phyloP scores from a whole-genome alignment of 1,140 invertebrate genomes.

The Drosophila gunungcola region DNA sequence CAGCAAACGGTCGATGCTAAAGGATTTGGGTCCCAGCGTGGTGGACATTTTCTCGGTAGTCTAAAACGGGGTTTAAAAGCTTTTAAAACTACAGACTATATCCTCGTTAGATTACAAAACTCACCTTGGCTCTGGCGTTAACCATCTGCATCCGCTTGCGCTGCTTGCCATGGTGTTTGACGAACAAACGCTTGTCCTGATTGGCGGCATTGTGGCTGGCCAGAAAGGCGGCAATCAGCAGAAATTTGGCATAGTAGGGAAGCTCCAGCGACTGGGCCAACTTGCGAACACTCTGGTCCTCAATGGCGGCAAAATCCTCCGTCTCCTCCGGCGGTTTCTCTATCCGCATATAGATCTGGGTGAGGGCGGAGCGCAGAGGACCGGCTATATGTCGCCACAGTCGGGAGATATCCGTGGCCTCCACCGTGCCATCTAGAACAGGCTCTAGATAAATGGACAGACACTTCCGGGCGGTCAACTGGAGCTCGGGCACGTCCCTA shows the following conservation, averaged over 20 bases:
- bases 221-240: constrained; percentile 94
- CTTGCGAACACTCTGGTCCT: constrained; percentile 71
- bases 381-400: constrained; percentile 92
- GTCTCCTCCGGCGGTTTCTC: constrained; percentile 47
- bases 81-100: not conserved
- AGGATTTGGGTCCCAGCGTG: constrained; percentile 90
- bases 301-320: constrained; percentile 6
- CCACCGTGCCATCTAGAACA: constrained; percentile 87
- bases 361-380: constrained; percentile 90
- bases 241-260: constrained; percentile 94
- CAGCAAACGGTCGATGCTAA: constrained; percentile 92
- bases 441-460: constrained; percentile 92
- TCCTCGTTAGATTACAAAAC: not conserved
- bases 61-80: constrained; percentile 50
- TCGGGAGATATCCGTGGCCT: constrained; percentile 87
- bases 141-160: constrained; percentile 87
- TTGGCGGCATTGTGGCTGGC: constrained; percentile 96
- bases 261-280: constrained; percentile 90
- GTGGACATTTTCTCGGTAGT: constrained; percentile 85
- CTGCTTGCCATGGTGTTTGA: constrained; percentile 90
- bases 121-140: constrained; percentile 86
- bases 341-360: constrained; percentile 92
- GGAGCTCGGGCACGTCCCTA: constrained; percentile 92
- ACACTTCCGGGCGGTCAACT: constrained; percentile 89
- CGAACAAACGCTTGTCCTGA: constrained; percentile 92